Evolutionary conservation across 2,888 invertebrate genomes (phyloP).

Genomic region (Cantharis nigra): DNA sequence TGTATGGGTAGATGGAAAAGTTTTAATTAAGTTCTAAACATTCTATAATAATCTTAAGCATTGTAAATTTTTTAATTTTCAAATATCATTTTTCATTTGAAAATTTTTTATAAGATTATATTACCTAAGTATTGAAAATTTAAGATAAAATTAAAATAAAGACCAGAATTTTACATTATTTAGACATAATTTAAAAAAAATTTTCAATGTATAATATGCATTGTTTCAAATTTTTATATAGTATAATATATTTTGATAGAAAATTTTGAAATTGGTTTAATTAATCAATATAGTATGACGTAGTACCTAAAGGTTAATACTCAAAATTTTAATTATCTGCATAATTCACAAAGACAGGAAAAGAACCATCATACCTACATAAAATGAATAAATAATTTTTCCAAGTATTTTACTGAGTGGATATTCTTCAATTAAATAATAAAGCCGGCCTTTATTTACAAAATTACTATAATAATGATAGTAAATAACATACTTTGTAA

Average conservation of each 20-base stretch:
- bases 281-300: not conserved
- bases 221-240: no score
- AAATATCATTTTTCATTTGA: no score
- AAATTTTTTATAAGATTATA: no score
- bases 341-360: constrained; percentile 37
- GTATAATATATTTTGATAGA: not conserved
- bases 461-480: not conserved
- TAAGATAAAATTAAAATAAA: no score
- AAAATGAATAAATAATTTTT: constrained; percentile 22
- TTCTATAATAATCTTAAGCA: no score
- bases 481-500: not conserved
- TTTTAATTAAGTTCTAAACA: no score
- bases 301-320: constrained; percentile 25
- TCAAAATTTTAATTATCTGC: constrained; percentile 29
- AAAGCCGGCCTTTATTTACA: not conserved
- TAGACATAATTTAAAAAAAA: no score
- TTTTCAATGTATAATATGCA: no score
- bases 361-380: constrained; percentile 17
- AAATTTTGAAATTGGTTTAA: not conserved
- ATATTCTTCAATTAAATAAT: not conserved
- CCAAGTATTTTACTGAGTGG: not conserved
- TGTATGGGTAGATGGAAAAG: no score
- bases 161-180: no score
- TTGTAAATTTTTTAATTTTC: no score
- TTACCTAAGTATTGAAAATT: no score